Evolutionary conservation across 1,140 invertebrate species (phyloP), one percentile per base, ranked within the genome.

Genomic region (Bombus superbus): DNA sequence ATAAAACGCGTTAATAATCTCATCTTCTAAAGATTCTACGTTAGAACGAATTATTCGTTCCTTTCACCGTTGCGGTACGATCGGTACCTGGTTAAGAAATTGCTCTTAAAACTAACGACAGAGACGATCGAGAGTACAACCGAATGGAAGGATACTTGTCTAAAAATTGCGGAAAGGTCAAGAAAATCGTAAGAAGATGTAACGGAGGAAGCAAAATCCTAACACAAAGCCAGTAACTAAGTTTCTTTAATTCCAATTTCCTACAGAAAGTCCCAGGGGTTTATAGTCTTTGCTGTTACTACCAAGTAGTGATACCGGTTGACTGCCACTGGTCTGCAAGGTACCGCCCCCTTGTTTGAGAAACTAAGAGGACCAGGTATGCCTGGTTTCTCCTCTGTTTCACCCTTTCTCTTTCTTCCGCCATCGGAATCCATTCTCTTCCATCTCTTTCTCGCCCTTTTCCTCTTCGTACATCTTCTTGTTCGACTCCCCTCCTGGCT

Each of bases 281-380:
- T 79, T 28, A 18, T 25, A 28, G 22, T 68, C 9, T 35, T 66
- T 79, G 4, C 18, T 38, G 10, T 28, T n/a, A 38, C n/a, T 62
- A n/a, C 38, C 75, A 57, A 80, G 57, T 76, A 78, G 77, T 85
- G 81, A 79, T 88, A 72, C 75, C 82, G 90, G 93, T 93, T 93
- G 92, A 93, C 89, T 92, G 93, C 92, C 92, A 93, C 93, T 93
- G 93, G 89, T 91, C 82, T 91, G 82, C 78, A 59, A 72, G 88
- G 92, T 83, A 91, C 93, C 92, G 92, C 93, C 93, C 88, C 91
- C 92, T 94, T 94, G 92, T 93, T 94, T 93, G 91, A 93, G 92
- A 94, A 93, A 92, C 92, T 90, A 93, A 92, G 89, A 92, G 92
- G 90, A 83, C 88, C 74, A 87, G 84, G 89, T 88, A 92, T 91